These are phyloP conservation scores for Hemicordylus capensis DNA, from an alignment of 2,113 vertebrate genomes.

Conservation along the genomic window DNA sequence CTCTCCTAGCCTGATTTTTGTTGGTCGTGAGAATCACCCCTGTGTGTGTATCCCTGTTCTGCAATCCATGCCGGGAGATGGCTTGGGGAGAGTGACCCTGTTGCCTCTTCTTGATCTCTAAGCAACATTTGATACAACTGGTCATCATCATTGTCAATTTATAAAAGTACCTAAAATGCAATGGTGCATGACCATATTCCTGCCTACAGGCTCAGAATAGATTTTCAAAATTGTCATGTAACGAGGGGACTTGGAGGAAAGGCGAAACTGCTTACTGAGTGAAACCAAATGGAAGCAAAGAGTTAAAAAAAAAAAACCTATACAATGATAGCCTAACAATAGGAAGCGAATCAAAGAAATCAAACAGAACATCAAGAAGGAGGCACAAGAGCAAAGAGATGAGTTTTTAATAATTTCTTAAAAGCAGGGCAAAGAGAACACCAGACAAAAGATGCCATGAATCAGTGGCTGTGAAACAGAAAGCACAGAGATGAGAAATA, in stretches of 20 bases:
- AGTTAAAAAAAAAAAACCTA: not conserved
- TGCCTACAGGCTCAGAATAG: not conserved
- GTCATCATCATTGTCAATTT: not conserved
- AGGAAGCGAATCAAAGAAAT: not conserved
- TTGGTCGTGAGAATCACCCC: too few relatives aligned
- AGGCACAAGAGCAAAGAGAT: not conserved
- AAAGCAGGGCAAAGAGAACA: not conserved
- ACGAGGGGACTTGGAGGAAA: not conserved
- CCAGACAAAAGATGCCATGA: not conserved
- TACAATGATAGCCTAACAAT: not conserved
- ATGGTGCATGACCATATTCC: not conserved
- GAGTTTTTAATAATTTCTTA: not conserved
- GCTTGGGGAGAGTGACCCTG: too few relatives aligned
- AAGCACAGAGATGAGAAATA: not conserved
- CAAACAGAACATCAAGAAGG: not conserved
- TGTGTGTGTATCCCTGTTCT: too few relatives aligned
- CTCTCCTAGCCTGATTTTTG: too few relatives aligned
- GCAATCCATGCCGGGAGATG: too few relatives aligned
- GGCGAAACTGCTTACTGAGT: not conserved
- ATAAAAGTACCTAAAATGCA: not conserved
- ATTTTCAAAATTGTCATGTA: too few relatives aligned
- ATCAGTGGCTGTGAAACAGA: not conserved
- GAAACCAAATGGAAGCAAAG: not conserved
- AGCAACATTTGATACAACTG: too few relatives aligned
- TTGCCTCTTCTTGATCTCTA: too few relatives aligned